These are phyloP conservation scores for Cromileptes altivelis DNA, from an alignment of 2,113 vertebrate species.

Conservation along the genomic window DNA sequence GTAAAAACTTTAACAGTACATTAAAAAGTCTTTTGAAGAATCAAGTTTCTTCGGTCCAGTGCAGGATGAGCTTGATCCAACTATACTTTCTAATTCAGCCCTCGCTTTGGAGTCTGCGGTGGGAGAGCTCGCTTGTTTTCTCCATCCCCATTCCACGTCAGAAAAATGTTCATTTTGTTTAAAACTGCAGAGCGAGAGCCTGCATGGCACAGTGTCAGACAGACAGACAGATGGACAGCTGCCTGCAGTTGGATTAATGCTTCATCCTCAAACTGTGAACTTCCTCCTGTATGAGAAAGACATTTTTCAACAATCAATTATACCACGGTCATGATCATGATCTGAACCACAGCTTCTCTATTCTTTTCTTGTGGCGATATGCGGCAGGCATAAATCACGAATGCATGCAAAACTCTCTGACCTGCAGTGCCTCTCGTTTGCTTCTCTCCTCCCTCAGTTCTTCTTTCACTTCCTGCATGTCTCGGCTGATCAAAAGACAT, in stretches of 20 bases:
- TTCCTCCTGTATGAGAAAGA: conserved; percentile 77
- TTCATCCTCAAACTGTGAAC: conserved; percentile 73
- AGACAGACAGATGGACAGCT: neutral
- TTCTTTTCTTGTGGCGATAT: conserved; percentile 1
- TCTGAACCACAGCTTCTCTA: conserved; percentile 10
- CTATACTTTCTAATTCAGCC: conserved; percentile 11
- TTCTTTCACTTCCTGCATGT: conserved; percentile 85
- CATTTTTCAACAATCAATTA: neutral
- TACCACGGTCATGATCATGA: neutral
- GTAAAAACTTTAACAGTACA: conserved; percentile 14
- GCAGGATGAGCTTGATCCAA: conserved; percentile 1
- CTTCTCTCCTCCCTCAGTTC: conserved; percentile 80
- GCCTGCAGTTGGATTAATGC: conserved; percentile 47
- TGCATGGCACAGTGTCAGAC: conserved; percentile 14
- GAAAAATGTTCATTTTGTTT: conserved; percentile 35
- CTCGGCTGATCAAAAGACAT: conserved; percentile 71
- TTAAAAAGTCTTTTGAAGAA: conserved; percentile 23
- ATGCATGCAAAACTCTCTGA: conserved; percentile 61
- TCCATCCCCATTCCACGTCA: neutral
- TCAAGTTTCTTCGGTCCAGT: conserved; percentile 3
- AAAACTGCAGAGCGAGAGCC: conserved; percentile 20
- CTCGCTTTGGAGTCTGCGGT: conserved; percentile 1
- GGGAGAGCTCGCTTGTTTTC: neutral
- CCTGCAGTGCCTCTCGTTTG: conserved; percentile 81
- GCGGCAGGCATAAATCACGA: neutral